Percentiles rank a stretch among this genome's conserved stretches.
These are phyloP conservation scores for Xenus cinereus DNA, from an alignment of 2,113 vertebrate genomes.

Conservation along the genomic window DNA sequence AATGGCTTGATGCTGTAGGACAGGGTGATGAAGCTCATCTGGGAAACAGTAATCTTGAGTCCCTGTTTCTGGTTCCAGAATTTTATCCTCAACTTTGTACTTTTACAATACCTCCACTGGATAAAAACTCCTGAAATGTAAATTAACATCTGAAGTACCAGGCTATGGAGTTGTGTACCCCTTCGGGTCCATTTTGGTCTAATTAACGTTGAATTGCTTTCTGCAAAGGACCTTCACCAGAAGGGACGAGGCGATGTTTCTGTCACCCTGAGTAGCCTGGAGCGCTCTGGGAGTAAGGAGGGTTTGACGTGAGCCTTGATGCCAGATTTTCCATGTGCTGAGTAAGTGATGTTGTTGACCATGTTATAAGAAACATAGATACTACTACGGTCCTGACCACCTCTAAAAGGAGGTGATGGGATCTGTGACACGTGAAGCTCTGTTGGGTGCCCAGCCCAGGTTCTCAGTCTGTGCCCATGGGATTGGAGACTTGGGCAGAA, in stretches of 20 bases:
- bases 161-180: background rate
- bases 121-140: background rate
- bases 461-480: background rate
- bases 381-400: background rate
- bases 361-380: background rate
- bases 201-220: background rate
- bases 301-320: background rate
- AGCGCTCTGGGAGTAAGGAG: background rate
- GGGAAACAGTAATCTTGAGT: background rate
- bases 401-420: background rate
- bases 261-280: background rate
- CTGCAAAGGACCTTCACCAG: background rate
- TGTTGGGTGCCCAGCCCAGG: accelerated
- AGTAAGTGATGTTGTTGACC: background rate
- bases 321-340: background rate
- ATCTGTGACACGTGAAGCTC: background rate
- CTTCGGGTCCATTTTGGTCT: background rate
- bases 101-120: background rate
- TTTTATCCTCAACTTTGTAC: background rate
- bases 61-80: background rate
- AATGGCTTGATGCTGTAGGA: background rate
- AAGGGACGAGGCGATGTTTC: background rate
- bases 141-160: background rate
- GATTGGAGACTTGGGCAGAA: background rate
- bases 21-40: background rate